Conservation (phyloP, 2,797 vertebrate genomes). For the Pantherophis vulpinus region DNA sequence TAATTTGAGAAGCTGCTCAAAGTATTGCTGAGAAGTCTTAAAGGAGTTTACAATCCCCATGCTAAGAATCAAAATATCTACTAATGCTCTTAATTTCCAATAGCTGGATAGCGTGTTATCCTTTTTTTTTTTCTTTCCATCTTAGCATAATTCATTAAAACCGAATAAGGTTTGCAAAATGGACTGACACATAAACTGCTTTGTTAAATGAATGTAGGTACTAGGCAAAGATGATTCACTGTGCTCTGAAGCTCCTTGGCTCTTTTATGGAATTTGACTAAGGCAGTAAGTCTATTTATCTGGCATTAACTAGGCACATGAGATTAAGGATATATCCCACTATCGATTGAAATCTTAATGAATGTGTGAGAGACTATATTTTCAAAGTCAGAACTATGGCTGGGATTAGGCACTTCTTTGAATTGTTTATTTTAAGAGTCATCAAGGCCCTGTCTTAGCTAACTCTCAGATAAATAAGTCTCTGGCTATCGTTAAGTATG, state of each 20-base stretch:
- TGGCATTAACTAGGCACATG: conserved; percentile 9
- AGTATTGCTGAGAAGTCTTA: neutral
- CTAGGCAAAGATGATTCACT: neutral
- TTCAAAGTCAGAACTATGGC: conserved; percentile 1
- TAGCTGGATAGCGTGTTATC: neutral
- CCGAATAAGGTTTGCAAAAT: neutral
- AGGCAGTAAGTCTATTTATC: neutral
- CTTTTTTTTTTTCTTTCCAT: neutral
- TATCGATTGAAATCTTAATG: conserved; percentile 8
- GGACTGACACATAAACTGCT: neutral
- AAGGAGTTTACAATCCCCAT: neutral
- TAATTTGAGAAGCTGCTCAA: neutral
- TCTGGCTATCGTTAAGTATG: neutral
- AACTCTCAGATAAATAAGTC: conserved; percentile 3
- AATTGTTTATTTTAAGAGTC: conserved; percentile 27
- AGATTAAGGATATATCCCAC: neutral
- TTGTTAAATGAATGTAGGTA: neutral
- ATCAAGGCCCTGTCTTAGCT: conserved; percentile 11
- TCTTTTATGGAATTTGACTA: neutral
- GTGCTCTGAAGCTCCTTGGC: neutral
- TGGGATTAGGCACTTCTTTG: conserved; percentile 10
- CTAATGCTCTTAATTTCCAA: neutral
- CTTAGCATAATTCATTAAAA: neutral
- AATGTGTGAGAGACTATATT: neutral
- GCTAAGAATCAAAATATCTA: neutral